Percentiles rank a stretch among this genome's conserved stretches.
Conservation (phyloP, 2,113 vertebrate genomes). For the Odocoileus virginianus region DNA sequence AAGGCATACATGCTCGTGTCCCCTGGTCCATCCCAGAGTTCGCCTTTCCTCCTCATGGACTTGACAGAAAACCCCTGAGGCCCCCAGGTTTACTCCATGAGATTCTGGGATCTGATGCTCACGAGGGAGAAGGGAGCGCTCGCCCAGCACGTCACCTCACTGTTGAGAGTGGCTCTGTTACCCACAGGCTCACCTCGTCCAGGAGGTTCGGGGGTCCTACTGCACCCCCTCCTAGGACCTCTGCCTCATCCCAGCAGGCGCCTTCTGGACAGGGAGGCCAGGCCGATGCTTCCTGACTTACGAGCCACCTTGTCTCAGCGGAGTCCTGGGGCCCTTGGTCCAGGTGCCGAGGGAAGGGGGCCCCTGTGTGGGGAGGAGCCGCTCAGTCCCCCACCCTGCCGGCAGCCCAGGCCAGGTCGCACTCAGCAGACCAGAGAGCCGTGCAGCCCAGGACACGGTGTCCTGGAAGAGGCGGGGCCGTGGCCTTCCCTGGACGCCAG, state of each 20-base stretch:
- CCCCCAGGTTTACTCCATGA: neutral
- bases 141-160: neutral
- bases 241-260: neutral
- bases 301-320: neutral
- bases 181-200: neutral
- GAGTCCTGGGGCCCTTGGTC: neutral
- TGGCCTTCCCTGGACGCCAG: neutral
- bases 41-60: neutral
- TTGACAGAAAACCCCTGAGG: neutral
- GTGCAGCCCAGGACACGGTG: neutral
- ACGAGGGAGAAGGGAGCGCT: neutral
- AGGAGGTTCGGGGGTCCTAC: neutral
- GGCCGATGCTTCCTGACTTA: neutral
- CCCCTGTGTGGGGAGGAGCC: neutral
- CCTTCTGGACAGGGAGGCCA: neutral
- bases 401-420: neutral
- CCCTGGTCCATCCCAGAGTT: neutral
- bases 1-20: rapidly evolving
- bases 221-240: rapidly evolving
- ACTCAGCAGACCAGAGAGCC: neutral
- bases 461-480: neutral
- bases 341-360: neutral
- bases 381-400: rapidly evolving
- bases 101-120: neutral
- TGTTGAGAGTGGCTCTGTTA: neutral